Percentiles rank a stretch among this genome's conserved stretches.
Evolutionary conservation across 2,888 invertebrate genomes (phyloP).

Genomic region (Coleophora flavipennella): DNA sequence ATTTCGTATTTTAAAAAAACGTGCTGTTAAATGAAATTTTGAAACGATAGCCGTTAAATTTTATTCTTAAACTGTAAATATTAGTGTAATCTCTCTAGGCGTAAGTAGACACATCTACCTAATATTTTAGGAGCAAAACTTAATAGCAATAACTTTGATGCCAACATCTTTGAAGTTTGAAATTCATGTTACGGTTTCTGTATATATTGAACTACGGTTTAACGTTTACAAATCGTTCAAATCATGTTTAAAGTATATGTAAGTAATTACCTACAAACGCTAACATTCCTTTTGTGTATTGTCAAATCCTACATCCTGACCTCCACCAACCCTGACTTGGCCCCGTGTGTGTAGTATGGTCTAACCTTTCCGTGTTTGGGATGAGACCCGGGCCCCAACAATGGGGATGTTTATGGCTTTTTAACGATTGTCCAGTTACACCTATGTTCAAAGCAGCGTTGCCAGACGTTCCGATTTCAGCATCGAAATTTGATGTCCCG

Average conservation of each 20-base stretch:
- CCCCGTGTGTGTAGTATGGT: no score
- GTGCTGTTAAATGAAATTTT: slow-evolving; percentile 41
- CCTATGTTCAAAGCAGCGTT: no score
- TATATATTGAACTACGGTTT: slow-evolving; percentile 54
- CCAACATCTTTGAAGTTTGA: slow-evolving; percentile 55
- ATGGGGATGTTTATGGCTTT: no score
- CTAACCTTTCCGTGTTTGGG: no score
- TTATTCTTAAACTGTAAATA: slow-evolving; percentile 62
- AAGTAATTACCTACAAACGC: slow-evolving; percentile 62
- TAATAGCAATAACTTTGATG: slow-evolving; percentile 67
- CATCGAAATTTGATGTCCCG: no score
- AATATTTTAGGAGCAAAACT: slow-evolving; percentile 52
- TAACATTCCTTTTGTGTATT: slow-evolving; percentile 49
- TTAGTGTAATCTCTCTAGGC: slow-evolving; percentile 47
- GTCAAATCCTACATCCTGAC: background rate
- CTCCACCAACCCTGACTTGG: no score
- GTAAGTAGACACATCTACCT: slow-evolving; percentile 68
- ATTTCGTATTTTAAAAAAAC: slow-evolving; percentile 60
- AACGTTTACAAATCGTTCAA: slow-evolving; percentile 41
- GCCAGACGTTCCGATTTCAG: no score
- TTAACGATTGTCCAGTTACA: no score
- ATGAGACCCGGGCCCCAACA: no score
- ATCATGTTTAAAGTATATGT: slow-evolving; percentile 40
- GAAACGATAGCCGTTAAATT: slow-evolving; percentile 47
- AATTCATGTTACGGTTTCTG: slow-evolving; percentile 49